Conservation (phyloP, 2,888 invertebrate genomes). For the Cetonia aurata region DNA sequence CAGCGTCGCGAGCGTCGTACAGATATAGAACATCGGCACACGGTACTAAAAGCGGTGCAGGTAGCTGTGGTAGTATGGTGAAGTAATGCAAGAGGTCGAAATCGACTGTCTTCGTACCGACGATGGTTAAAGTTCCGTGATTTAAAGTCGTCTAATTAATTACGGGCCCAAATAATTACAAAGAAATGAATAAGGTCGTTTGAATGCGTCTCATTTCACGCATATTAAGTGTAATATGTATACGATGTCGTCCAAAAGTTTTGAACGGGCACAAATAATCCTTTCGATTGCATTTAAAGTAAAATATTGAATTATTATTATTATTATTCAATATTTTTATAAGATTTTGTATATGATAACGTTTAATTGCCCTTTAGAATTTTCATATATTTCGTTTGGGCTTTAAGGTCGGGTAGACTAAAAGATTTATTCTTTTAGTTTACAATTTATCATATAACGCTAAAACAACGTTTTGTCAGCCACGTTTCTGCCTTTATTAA, state of each 20-base stretch:
- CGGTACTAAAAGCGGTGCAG: constrained; percentile 55
- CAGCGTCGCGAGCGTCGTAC: constrained; percentile 55
- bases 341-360: no score
- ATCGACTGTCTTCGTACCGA: constrained; percentile 12
- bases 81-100: constrained; percentile 35
- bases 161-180: constrained; percentile 8
- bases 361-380: no score
- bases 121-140: constrained; percentile 16
- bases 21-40: constrained; percentile 61
- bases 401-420: no score
- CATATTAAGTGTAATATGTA: background rate
- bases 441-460: no score
- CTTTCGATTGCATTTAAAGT: no score
- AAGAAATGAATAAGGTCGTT: background rate
- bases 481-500: no score
- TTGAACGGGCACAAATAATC: no score
- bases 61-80: constrained; percentile 34
- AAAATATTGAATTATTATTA: no score
- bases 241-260: background rate
- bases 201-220: background rate
- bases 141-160: constrained; percentile 18
- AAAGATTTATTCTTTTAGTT: no score
- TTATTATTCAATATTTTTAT: no score
- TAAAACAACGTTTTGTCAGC: no score
- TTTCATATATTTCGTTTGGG: no score